Evolutionary conservation across 2,888 invertebrate genomes (phyloP), one percentile per base, ranked within the genome.

Genomic region (Cantharis rufa): DNA sequence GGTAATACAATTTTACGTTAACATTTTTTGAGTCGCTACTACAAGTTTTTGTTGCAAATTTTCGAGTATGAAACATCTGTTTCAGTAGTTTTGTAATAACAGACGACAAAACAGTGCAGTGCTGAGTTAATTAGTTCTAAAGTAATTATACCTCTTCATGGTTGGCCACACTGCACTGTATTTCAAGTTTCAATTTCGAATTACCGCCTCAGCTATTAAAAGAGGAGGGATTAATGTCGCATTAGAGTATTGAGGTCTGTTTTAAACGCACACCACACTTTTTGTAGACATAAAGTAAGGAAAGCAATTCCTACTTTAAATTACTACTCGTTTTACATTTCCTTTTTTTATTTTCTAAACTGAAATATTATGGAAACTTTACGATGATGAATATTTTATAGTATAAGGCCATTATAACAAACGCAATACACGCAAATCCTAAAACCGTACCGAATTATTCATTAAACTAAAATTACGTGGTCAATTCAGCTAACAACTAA

Each of bases 121-220:
- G 83, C 80, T 80, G 83, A 84, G 83, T 84, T 86, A 86, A 86
- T 86, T 86, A 86, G 85, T 86, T 85, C 82, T 82, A 83, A 85
- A 86, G 85, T 86, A 86, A 86, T 86, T 86, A 86, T 84, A 83
- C 82, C 83, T 82, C 85, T 84, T 84, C 83, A 85, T 81, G 84
- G 85, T 84, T 82, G 83, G 83, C 84, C 84, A 84, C 84, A 84
- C 83, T 80, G 82, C 82, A 84, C 83, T 84, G 84, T 84, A 81
- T 82, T 83, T 85, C 81, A 80, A 82, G 84, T 83, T 82, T 83
- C 82, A 84, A 84, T 84, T 85, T 81, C 78, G 80, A 82, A 82
- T 82, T 81, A 80, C 81, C 82, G 79, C 81, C 82, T 74, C 71
- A 78, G 74, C 78, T 74, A 78, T 78, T 78, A 78, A 71, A 71